phyloP scores from a whole-genome alignment of 2,797 vertebrate genomes.

The Poecilia wingei region DNA sequence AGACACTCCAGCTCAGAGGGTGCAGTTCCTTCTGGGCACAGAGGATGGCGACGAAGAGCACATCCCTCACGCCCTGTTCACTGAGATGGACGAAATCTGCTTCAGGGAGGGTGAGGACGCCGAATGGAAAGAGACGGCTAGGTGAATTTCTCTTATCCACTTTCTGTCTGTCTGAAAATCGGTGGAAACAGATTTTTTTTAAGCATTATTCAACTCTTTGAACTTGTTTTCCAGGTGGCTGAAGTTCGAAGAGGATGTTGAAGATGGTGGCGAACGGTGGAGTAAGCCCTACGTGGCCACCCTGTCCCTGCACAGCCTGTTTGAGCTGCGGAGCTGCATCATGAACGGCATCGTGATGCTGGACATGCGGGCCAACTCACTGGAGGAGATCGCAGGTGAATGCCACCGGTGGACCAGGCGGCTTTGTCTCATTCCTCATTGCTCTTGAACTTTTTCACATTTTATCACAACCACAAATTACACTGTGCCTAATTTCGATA shows the following conservation, averaged over 20 bases:
- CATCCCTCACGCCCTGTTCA: conserved; percentile 97
- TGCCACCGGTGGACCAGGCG: fast-evolving
- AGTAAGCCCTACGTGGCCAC: conserved; percentile 98
- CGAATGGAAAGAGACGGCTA: conserved; percentile 97
- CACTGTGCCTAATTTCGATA: neutral
- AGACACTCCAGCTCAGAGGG: conserved; percentile 97
- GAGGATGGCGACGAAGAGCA: conserved; percentile 98
- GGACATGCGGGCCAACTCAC: conserved; percentile 95
- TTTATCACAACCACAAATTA: neutral
- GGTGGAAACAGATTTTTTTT: neutral
- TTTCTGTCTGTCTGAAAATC: neutral
- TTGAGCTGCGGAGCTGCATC: conserved; percentile 97
- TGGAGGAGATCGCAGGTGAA: conserved; percentile 96
- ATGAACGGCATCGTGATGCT: conserved; percentile 96
- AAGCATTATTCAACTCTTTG: neutral
- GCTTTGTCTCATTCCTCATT: neutral
- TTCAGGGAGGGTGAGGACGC: conserved; percentile 95
- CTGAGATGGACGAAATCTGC: conserved; percentile 97
- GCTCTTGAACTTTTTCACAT: neutral
- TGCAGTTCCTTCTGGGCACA: conserved; percentile 97
- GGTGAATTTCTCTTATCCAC: conserved; percentile 74
- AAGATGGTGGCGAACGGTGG: conserved; percentile 98
- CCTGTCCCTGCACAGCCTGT: conserved; percentile 94
- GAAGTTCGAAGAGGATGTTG: conserved; percentile 98
- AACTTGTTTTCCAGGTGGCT: conserved; percentile 85